Conservation (phyloP, 2,797 vertebrate genomes). For the Rhinoraja longicauda region DNA sequence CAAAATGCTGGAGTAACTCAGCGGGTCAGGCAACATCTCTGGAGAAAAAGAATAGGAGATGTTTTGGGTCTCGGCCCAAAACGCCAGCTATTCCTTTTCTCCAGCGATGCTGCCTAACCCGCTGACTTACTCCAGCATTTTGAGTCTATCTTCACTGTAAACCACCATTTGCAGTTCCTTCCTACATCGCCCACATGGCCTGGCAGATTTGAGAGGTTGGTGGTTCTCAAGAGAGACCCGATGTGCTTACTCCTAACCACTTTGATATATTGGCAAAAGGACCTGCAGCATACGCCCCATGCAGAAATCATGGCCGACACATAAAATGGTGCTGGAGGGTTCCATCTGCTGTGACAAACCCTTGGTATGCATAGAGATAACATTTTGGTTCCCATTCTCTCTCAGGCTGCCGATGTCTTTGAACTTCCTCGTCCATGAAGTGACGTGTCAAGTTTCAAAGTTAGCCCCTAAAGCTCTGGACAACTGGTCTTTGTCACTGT, state of each 20-base stretch:
- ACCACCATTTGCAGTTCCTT: too few relatives aligned
- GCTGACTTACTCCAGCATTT: too few relatives aligned
- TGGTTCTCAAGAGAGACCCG: neutral
- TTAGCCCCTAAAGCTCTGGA: neutral
- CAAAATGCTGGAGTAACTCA: too few relatives aligned
- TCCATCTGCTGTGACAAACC: neutral
- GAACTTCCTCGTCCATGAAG: neutral
- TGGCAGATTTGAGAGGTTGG: neutral
- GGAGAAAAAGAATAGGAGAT: too few relatives aligned
- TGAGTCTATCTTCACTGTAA: too few relatives aligned
- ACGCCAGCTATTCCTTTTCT: too few relatives aligned
- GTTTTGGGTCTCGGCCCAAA: too few relatives aligned
- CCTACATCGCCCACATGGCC: neutral
- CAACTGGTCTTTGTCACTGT: neutral
- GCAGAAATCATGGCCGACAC: neutral
- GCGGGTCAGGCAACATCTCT: too few relatives aligned
- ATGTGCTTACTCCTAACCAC: neutral
- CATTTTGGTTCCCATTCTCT: neutral
- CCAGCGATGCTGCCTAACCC: too few relatives aligned
- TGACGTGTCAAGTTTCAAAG: constrained; percentile 14
- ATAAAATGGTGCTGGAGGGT: neutral
- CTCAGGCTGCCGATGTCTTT: neutral
- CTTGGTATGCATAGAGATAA: neutral
- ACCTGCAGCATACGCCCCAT: neutral
- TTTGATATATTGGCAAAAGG: neutral